Percentiles rank a stretch among this genome's conserved stretches.
Evolutionary conservation across 2,113 vertebrate genomes (phyloP).

Genomic region (Sclerurus mexicanus): DNA sequence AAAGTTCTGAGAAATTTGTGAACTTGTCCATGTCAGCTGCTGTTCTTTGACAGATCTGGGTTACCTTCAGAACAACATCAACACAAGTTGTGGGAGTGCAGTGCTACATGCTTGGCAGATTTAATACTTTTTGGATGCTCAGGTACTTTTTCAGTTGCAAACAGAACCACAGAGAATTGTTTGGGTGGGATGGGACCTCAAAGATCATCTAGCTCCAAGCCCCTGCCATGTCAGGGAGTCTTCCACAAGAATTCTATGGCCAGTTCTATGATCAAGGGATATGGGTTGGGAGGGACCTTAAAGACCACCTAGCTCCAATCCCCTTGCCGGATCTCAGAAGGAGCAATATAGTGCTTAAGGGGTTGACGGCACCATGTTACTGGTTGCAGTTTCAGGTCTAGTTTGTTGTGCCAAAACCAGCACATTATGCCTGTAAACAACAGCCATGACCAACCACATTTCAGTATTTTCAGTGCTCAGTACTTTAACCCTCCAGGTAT

Average conservation of each 20-base stretch:
- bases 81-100: background rate
- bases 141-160: background rate
- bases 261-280: background rate
- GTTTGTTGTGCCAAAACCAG: background rate
- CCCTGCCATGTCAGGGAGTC: background rate
- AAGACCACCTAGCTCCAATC: background rate
- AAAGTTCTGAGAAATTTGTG: background rate
- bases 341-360: background rate
- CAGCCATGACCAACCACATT: accelerated
- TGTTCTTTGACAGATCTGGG: background rate
- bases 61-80: background rate
- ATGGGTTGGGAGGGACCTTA: background rate
- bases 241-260: background rate
- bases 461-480: background rate
- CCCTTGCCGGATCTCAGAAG: background rate
- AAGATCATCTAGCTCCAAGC: background rate
- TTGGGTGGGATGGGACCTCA: background rate
- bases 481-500: background rate
- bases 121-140: background rate
- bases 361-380: background rate
- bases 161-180: background rate
- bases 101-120: accelerated
- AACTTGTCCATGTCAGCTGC: accelerated
- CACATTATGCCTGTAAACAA: background rate
- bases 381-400: background rate